A percentile compares a stretch with the other conserved stretches of the same genome.
These are phyloP conservation scores for Clanis bilineata DNA, from an alignment of 2,888 invertebrate genomes.

Conservation along the genomic window DNA sequence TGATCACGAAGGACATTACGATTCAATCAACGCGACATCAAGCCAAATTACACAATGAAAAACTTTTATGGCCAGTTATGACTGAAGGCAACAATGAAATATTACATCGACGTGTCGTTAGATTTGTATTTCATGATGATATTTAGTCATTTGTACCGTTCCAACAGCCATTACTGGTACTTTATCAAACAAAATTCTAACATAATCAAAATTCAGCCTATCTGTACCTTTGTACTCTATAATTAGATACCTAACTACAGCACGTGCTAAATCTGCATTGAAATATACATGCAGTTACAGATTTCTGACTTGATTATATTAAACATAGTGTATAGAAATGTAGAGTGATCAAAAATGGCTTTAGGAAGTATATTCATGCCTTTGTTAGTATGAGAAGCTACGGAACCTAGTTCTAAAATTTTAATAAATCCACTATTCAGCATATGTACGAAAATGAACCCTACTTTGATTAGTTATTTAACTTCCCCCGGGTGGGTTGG, in stretches of 20 bases:
- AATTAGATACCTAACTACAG: too few relatives aligned
- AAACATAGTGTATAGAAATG: too few relatives aligned
- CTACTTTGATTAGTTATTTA: too few relatives aligned
- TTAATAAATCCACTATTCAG: too few relatives aligned
- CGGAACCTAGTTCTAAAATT: too few relatives aligned
- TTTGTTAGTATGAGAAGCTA: too few relatives aligned
- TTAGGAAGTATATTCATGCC: too few relatives aligned
- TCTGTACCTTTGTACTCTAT: neutral
- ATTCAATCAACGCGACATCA: constrained; percentile 13
- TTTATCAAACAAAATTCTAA: too few relatives aligned
- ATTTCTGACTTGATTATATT: too few relatives aligned
- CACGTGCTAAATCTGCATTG: neutral
- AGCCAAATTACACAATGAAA: neutral
- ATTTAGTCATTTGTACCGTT: neutral
- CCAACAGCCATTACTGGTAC: neutral
- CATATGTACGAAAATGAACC: too few relatives aligned
- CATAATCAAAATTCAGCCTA: neutral
- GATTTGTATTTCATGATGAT: neutral
- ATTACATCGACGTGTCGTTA: neutral
- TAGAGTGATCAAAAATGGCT: neutral
- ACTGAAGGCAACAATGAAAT: neutral
- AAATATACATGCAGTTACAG: neutral
- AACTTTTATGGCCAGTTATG: constrained; percentile 8
- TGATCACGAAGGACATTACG: constrained; percentile 11
- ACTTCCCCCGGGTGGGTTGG: too few relatives aligned